Evolutionary conservation across 2,888 invertebrate species (phyloP).

Genomic region (Stratiomys singularior): DNA sequence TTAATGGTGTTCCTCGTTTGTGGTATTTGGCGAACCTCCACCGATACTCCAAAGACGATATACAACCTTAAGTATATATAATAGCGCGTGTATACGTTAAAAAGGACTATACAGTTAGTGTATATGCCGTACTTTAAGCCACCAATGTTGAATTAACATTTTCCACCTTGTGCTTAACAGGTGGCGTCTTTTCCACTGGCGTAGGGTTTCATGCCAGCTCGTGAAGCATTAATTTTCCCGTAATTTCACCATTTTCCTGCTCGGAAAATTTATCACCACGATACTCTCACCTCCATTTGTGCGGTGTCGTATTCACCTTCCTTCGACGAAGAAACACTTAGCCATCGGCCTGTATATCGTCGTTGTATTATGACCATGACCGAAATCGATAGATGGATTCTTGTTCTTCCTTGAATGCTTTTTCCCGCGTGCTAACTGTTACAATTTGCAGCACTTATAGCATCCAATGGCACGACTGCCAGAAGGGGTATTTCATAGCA

Average conservation of each 20-base stretch:
- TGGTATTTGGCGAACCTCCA: neutral
- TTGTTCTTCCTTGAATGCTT: constrained; percentile 10
- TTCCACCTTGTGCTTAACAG: constrained; percentile 16
- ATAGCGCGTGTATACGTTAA: too few relatives aligned
- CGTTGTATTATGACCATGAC: constrained; percentile 18
- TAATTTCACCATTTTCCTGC: constrained; percentile 27
- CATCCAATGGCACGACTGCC: neutral
- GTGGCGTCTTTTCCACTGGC: constrained; percentile 28
- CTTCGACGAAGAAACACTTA: too few relatives aligned
- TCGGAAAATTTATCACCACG: constrained; percentile 22
- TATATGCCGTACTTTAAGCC: neutral
- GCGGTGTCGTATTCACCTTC: neutral
- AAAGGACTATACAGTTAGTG: too few relatives aligned
- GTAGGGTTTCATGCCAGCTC: constrained; percentile 25
- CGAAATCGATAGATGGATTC: constrained; percentile 41
- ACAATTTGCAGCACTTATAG: neutral
- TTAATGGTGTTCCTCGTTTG: constrained; percentile 16
- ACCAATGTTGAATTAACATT: constrained; percentile 15
- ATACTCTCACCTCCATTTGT: neutral
- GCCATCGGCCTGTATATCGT: too few relatives aligned
- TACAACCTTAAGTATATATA: too few relatives aligned
- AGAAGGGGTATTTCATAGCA: neutral
- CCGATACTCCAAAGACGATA: neutral
- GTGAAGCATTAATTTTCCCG: constrained; percentile 38
- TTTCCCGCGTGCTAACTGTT: neutral